Conservation (phyloP, 2,797 vertebrate genomes). For the Leptoclinus maculatus region DNA sequence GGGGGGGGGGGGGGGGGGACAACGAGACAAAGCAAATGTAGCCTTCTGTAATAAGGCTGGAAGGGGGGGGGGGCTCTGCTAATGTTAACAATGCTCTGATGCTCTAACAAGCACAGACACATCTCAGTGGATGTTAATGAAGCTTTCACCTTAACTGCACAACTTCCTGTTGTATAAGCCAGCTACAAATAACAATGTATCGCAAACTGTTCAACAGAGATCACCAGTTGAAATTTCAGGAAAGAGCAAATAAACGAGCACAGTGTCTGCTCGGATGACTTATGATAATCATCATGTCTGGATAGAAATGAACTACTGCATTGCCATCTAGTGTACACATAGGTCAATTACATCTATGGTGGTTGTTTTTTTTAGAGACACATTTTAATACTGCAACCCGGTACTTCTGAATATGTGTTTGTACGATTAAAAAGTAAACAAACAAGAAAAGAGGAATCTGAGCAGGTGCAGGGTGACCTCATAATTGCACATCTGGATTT, state of each 20-base stretch:
- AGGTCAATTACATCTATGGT: slow-evolving; percentile 21
- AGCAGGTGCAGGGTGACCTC: not conserved
- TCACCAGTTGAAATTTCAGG: slow-evolving; percentile 18
- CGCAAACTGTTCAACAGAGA: slow-evolving; percentile 7
- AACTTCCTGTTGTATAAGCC: not conserved
- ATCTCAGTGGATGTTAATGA: slow-evolving; percentile 49
- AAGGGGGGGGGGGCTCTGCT: not conserved
- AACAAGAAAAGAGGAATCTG: not conserved
- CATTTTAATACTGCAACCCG: not conserved
- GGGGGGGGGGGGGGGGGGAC: slow-evolving; percentile 48
- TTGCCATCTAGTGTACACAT: slow-evolving; percentile 79
- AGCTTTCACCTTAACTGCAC: slow-evolving; percentile 43
- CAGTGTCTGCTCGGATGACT: not conserved
- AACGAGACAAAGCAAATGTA: slow-evolving; percentile 72
- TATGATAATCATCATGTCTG: not conserved
- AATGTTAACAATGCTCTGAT: slow-evolving; percentile 45
- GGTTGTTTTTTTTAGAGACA: not conserved
- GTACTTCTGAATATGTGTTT: not conserved
- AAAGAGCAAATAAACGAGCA: not conserved
- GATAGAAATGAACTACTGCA: slow-evolving; percentile 39
- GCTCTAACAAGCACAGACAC: slow-evolving; percentile 38
- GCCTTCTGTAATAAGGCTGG: slow-evolving; percentile 56
- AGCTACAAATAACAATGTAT: slow-evolving; percentile 31
- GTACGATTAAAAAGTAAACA: not conserved
- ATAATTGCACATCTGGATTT: not conserved